Conservation (phyloP, 2,113 vertebrate genomes). For the Paraplagusia blochii region DNA sequence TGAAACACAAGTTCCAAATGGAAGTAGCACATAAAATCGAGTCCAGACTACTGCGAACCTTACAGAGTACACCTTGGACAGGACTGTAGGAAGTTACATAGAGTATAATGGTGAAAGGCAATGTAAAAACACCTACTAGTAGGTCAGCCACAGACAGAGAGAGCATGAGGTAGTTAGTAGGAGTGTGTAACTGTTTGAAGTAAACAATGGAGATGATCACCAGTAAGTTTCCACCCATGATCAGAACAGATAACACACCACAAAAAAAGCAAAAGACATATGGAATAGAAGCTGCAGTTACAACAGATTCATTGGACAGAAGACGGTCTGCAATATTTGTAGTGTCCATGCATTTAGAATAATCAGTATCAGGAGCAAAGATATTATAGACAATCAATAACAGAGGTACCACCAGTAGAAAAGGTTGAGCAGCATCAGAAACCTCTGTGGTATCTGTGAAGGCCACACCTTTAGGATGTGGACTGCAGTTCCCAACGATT, state of each 20-base stretch:
- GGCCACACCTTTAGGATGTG: no score
- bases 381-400: no score
- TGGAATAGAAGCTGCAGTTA: neutral
- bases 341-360: neutral
- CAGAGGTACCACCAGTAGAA: no score
- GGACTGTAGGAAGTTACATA: neutral
- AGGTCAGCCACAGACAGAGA: constrained; percentile 9
- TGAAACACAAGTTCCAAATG: constrained; percentile 3
- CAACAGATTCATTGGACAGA: neutral
- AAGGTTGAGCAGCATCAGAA: no score
- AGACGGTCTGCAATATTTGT: neutral
- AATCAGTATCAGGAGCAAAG: no score
- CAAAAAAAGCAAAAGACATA: no score
- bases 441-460: no score
- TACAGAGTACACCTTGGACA: neutral
- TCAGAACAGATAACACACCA: no score
- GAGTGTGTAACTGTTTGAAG: no score
- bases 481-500: neutral
- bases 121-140: neutral
- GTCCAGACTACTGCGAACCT: neutral
- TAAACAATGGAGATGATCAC: no score
- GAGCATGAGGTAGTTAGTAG: no score
- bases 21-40: neutral
- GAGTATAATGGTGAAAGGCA: neutral
- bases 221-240: no score